These are phyloP conservation scores for Leiothrix lutea DNA, from an alignment of 2,113 vertebrate species.

Conservation along the genomic window DNA sequence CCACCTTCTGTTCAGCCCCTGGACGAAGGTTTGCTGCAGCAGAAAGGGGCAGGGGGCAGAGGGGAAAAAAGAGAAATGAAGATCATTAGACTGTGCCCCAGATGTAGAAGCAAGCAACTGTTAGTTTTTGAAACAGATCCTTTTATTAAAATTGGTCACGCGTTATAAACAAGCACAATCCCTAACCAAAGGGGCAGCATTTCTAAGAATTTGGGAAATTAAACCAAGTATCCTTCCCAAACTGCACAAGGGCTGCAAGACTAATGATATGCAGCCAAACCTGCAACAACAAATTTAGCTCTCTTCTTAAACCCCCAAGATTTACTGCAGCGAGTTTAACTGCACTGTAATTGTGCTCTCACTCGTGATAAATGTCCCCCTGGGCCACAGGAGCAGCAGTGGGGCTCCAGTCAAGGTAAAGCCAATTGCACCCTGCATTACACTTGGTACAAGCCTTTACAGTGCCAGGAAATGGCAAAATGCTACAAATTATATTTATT, in stretches of 20 bases:
- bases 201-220: neutral
- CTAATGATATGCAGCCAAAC: neutral
- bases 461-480: neutral
- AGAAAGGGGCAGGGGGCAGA: neutral
- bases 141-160: constrained; percentile 14
- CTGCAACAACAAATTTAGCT: neutral
- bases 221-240: neutral
- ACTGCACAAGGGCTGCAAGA: neutral
- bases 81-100: neutral
- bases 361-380: neutral
- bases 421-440: neutral
- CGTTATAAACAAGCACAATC: neutral
- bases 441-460: neutral
- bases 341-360: neutral
- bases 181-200: neutral
- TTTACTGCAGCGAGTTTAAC: constrained; percentile 2
- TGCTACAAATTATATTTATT: neutral
- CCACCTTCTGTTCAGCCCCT: constrained; percentile 87
- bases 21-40: constrained; percentile 80
- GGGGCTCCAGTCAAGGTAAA: neutral
- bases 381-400: neutral
- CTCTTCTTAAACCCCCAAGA: neutral
- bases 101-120: neutral
- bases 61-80: neutral
- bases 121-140: constrained; percentile 2